Base-by-base conservation (phyloP, 2,113 vertebrate species). In the Erinaceus europaeus region DNA sequence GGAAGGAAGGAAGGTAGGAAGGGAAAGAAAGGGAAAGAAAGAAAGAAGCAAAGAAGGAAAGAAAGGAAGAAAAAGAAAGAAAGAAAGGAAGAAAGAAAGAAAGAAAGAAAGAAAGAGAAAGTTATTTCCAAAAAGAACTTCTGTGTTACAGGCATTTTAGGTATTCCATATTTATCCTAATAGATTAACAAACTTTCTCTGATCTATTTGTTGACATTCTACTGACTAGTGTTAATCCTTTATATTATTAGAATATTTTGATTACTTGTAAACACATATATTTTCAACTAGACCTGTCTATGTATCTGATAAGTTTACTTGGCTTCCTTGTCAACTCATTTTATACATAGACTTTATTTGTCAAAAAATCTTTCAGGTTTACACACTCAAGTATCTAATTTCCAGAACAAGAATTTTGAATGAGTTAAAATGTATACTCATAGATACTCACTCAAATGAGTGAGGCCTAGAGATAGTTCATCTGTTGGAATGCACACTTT, bases 201-300 rank as follows among this genome's bases (percentile, higher is more conserved):
- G 75, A 76, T 88, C 46, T 62, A 94, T 92, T 82, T 92, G 61
- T 91, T 94, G 91, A 83, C 90, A 93, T 67, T n/a, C 59, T 52
- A 53, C 52, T 86, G 76, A 94, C 90, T 79, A 76, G 65, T 86
- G 90, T 64, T 94, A 92, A 94, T 93, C 65, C 48, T 87, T 84
- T 80, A 38, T 88, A 80, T 80, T 84, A 91, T 65, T 88, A 90
- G 74, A 90, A 27, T 90, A 77, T 74, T 85, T 89, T 88, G 44
- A 69, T 48, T 88, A 65, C 52, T 91, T 79, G 61, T 18, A 86
- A 90, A 86, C 44, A 85, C 36, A 11, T 34, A 72, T 87, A 73
- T 89, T 88, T 88, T 75, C 67, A 72, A 38, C n/a, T 52, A 21
- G 86, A 77, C 5, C 86, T 52, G 8, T 81, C 40, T 87, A 11